These are phyloP conservation scores for Halcyon leucocephala DNA, from an alignment of 2,797 vertebrate genomes.

Conservation along the genomic window DNA sequence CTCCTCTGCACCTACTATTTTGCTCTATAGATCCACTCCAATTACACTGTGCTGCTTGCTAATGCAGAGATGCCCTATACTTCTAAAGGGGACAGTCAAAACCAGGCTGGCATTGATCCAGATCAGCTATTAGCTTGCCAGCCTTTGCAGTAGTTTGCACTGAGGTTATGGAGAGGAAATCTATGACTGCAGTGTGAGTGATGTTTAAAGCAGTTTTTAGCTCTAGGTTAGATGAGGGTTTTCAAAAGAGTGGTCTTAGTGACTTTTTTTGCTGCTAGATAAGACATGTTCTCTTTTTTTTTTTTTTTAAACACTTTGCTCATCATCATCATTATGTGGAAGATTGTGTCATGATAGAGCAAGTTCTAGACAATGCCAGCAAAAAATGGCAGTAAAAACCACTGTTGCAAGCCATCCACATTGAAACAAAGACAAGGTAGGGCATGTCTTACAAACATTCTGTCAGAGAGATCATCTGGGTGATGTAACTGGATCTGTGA, in stretches of 20 bases:
- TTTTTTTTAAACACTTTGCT: not conserved
- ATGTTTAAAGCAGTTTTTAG: conserved; percentile 41
- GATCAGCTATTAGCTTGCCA: conserved; percentile 42
- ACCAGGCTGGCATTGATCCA: conserved; percentile 31
- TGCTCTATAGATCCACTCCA: not conserved
- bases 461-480: not conserved
- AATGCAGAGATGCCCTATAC: conserved; percentile 27
- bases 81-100: conserved; percentile 20
- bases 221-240: conserved; percentile 5
- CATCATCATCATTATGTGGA: not conserved
- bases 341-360: not conserved
- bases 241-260: not conserved
- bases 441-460: not conserved
- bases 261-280: not conserved
- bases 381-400: not conserved
- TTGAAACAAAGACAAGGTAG: not conserved
- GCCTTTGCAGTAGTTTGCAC: conserved; percentile 33
- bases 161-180: conserved; percentile 48
- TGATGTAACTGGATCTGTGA: not conserved
- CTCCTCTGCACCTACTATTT: not conserved
- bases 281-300: not conserved
- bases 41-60: not conserved
- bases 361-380: not conserved
- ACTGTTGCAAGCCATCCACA: not conserved
- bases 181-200: conserved; percentile 26